Percentiles rank a stretch among this genome's conserved stretches.
Conservation (phyloP, 2,113 vertebrate species). For the Myotis davidii region DNA sequence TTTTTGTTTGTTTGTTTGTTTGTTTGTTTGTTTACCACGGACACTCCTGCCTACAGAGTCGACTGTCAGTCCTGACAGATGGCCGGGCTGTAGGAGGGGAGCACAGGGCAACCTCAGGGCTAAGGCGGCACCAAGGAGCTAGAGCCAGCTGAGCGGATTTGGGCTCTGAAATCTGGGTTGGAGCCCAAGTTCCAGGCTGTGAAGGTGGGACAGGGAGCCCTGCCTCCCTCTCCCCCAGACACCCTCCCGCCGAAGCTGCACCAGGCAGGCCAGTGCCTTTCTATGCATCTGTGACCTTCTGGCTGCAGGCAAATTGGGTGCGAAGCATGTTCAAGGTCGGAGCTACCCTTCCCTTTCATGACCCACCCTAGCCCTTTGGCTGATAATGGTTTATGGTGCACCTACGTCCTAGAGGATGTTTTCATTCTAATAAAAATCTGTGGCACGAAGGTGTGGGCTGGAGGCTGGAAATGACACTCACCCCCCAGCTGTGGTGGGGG, state of each 20-base stretch:
- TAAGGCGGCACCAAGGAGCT: background rate
- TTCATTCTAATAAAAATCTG: background rate
- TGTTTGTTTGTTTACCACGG: background rate
- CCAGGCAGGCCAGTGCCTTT: background rate
- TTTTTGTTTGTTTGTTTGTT: background rate
- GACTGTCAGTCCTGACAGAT: background rate
- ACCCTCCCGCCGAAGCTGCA: fast-evolving
- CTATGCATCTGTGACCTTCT: background rate
- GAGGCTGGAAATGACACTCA: background rate
- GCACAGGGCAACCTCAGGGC: background rate
- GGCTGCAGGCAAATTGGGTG: background rate
- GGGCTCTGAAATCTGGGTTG: background rate
- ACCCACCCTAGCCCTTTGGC: background rate
- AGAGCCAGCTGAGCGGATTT: background rate
- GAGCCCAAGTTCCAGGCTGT: background rate
- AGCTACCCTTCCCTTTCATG: background rate
- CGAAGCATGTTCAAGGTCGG: background rate
- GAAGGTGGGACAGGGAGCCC: background rate
- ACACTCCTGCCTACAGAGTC: background rate
- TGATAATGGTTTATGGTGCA: background rate
- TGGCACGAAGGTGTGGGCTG: background rate
- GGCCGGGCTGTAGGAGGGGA: background rate
- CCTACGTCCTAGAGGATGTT: background rate
- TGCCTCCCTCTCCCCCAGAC: fast-evolving
- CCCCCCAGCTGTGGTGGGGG: background rate